These are phyloP conservation scores for Poecilobothrus nobilitatus DNA, from an alignment of 2,888 invertebrate species.

Conservation along the genomic window DNA sequence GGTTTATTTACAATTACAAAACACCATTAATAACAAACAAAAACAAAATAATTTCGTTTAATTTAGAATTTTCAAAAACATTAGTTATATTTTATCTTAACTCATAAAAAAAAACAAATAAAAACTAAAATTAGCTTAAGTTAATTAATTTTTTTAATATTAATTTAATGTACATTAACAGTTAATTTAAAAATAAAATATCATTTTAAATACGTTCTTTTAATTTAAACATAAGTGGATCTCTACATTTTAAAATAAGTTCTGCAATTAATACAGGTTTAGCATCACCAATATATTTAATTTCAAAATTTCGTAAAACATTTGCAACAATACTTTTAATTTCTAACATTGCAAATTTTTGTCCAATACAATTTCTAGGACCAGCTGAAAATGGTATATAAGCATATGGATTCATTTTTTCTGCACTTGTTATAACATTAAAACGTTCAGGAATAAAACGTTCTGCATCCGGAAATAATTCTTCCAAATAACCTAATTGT, in stretches of 20 bases:
- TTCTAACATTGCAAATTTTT: constrained; percentile 42
- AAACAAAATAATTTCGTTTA: too few species aligned
- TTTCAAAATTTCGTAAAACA: constrained; percentile 35
- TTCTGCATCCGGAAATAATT: constrained; percentile 34
- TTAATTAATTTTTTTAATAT: too few species aligned
- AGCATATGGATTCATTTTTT: constrained; percentile 39
- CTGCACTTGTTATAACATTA: constrained; percentile 32
- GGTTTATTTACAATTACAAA: too few species aligned
- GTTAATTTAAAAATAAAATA: too few species aligned
- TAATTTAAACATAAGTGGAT: constrained; percentile 37
- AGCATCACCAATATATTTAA: constrained; percentile 31
- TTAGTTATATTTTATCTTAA: too few species aligned
- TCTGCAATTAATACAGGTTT: constrained; percentile 36
- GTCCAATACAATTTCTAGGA: constrained; percentile 43
- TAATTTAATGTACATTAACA: too few species aligned
- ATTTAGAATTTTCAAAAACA: too few species aligned
- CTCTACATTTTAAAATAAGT: constrained; percentile 38
- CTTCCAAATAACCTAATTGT: constrained; percentile 33
- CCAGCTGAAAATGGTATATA: constrained; percentile 43
- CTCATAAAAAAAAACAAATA: too few species aligned
- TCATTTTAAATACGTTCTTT: constrained; percentile 30
- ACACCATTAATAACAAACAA: too few species aligned
- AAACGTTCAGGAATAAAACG: constrained; percentile 43
- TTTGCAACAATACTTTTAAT: constrained; percentile 39
- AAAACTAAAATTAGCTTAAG: too few species aligned